These are phyloP conservation scores for Crambe crambe DNA, from an alignment of 37 sponge, comb jelly and placozoan species.

Conservation along the genomic window DNA sequence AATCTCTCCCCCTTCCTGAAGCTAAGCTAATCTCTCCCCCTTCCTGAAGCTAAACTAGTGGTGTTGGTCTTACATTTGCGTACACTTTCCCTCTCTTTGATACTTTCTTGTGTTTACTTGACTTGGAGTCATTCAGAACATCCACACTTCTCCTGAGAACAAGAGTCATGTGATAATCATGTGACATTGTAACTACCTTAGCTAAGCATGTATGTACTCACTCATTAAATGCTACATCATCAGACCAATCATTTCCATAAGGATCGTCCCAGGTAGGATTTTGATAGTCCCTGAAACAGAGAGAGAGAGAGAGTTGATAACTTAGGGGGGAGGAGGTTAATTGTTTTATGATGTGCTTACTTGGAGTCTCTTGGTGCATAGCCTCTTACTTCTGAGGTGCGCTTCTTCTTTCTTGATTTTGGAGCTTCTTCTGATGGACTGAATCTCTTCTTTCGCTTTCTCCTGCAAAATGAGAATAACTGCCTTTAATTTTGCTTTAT, in stretches of 20 bases:
- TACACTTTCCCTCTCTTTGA: neutral
- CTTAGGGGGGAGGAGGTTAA: neutral
- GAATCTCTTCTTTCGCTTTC: neutral
- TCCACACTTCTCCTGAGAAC: neutral
- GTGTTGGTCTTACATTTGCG: neutral
- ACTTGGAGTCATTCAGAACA: neutral
- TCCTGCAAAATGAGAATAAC: neutral
- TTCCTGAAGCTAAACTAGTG: no score
- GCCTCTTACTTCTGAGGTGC: neutral
- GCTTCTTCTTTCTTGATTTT: neutral
- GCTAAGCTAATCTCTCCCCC: no score
- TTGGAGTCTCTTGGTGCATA: neutral
- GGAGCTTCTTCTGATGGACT: neutral
- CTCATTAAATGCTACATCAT: neutral
- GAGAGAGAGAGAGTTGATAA: neutral
- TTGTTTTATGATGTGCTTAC: neutral
- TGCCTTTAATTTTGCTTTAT: no score
- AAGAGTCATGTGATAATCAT: neutral
- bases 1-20: no score
- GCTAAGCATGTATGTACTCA: neutral
- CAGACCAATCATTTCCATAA: slow-evolving; percentile 11
- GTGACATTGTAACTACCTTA: neutral
- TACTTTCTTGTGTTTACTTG: neutral
- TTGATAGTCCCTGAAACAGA: neutral
- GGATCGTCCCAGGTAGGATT: slow-evolving; percentile 27